These are phyloP conservation scores for Mactromeris polynyma DNA, from an alignment of 2,888 invertebrate species.

Conservation along the genomic window DNA sequence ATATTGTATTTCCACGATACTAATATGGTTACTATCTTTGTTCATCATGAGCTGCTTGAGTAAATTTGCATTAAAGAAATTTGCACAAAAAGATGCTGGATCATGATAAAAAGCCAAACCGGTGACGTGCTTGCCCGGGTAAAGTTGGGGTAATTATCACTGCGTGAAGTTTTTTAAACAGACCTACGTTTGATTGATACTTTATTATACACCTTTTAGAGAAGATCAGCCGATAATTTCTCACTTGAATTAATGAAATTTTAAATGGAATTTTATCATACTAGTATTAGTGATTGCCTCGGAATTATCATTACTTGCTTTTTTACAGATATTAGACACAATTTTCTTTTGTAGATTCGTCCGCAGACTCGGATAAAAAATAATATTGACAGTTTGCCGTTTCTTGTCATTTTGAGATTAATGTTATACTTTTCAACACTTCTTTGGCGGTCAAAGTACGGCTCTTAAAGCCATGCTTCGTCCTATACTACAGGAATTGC, in stretches of 20 bases:
- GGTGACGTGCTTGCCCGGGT: slow-evolving; percentile 19
- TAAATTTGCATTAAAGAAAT: slow-evolving; percentile 56
- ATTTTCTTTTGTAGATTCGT: too few relatives aligned
- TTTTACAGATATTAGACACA: too few relatives aligned
- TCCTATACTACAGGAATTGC: too few relatives aligned
- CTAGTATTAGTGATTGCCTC: not conserved
- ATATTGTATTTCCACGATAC: slow-evolving; percentile 66
- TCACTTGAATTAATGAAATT: slow-evolving; percentile 28
- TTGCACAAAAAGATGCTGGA: slow-evolving; percentile 53
- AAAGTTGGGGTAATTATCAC: slow-evolving; percentile 37
- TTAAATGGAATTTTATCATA: slow-evolving; percentile 30
- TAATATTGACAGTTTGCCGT: too few relatives aligned
- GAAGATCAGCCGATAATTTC: slow-evolving; percentile 20
- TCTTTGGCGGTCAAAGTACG: too few relatives aligned
- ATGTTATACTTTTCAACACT: too few relatives aligned
- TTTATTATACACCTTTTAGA: slow-evolving; percentile 41
- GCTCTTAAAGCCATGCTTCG: too few relatives aligned
- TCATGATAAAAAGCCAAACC: slow-evolving; percentile 3
- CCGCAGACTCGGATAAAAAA: too few relatives aligned
- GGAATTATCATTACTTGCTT: not conserved
- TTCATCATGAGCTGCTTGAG: slow-evolving; percentile 55
- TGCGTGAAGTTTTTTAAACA: slow-evolving; percentile 51
- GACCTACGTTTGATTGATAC: slow-evolving; percentile 42
- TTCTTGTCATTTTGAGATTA: too few relatives aligned
- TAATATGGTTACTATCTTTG: slow-evolving; percentile 56